Percentiles rank a stretch among this genome's conserved stretches.
Evolutionary conservation across 2,797 vertebrate genomes (phyloP).

Genomic region (Rallus crepitans): DNA sequence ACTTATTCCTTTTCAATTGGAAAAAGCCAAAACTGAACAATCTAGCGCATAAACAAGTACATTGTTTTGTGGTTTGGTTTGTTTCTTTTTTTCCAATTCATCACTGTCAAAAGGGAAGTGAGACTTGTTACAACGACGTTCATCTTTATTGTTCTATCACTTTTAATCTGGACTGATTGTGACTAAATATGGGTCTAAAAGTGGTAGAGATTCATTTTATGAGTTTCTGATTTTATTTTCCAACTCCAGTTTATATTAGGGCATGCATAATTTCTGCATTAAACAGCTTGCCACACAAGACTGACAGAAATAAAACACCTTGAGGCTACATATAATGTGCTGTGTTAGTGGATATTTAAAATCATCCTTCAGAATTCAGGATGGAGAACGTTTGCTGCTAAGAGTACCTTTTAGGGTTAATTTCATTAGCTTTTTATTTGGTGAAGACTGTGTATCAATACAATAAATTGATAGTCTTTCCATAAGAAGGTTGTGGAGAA

Average conservation of each 20-base stretch:
- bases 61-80: neutral
- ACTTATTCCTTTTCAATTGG: neutral
- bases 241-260: neutral
- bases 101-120: neutral
- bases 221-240: neutral
- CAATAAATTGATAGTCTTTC: neutral
- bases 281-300: neutral
- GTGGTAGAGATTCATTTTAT: neutral
- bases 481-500: neutral
- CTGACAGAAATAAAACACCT: neutral
- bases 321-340: neutral
- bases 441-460: neutral
- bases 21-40: neutral
- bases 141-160: neutral
- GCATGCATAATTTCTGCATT: neutral
- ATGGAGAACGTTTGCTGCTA: neutral
- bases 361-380: neutral
- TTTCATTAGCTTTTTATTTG: neutral
- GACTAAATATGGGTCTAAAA: neutral
- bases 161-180: neutral
- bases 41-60: neutral
- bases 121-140: neutral
- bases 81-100: neutral
- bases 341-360: too few relatives aligned
- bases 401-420: neutral